Evolutionary conservation across 1,140 invertebrate species (phyloP).

Genomic region (Caenorhabditis tropicalis): DNA sequence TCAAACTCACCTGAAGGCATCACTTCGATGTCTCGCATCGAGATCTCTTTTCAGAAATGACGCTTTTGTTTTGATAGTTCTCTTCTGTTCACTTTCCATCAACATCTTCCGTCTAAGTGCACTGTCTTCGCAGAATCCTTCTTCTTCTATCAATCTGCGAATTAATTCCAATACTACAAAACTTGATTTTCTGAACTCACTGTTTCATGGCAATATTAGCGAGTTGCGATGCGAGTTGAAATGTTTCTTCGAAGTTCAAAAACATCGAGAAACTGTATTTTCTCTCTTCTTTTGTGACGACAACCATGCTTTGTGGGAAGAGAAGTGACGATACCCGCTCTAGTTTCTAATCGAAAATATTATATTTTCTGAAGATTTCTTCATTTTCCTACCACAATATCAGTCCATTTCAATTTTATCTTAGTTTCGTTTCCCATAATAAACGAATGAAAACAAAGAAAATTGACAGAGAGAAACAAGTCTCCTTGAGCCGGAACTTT

Average conservation of each 20-base stretch:
- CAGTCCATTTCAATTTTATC: constrained; percentile 81
- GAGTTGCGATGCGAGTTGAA: constrained; percentile 88
- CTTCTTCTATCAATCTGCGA: constrained; percentile 82
- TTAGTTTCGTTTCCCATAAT: constrained; percentile 89
- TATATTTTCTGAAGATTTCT: not conserved
- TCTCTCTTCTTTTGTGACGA: constrained; percentile 80
- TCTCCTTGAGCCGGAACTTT: constrained; percentile 90
- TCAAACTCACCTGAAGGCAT: constrained; percentile 75
- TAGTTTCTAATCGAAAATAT: constrained; percentile 67
- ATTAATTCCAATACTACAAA: not conserved
- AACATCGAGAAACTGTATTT: constrained; percentile 83
- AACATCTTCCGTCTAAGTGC: constrained; percentile 82
- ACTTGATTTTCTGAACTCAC: constrained; percentile 71
- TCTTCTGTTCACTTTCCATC: constrained; percentile 73
- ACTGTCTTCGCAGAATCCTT: constrained; percentile 84
- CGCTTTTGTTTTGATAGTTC: constrained; percentile 57
- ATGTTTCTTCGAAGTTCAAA: constrained; percentile 86
- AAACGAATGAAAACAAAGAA: constrained; percentile 93
- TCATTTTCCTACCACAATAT: constrained; percentile 74
- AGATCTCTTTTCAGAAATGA: constrained; percentile 83
- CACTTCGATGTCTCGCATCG: constrained; percentile 90
- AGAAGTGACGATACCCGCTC: constrained; percentile 74
- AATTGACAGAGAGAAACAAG: constrained; percentile 92
- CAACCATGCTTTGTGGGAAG: constrained; percentile 85
- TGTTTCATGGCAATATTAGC: constrained; percentile 96